Evolutionary conservation across 1,140 invertebrate genomes (phyloP).

Genomic region (Lineus longissimus): DNA sequence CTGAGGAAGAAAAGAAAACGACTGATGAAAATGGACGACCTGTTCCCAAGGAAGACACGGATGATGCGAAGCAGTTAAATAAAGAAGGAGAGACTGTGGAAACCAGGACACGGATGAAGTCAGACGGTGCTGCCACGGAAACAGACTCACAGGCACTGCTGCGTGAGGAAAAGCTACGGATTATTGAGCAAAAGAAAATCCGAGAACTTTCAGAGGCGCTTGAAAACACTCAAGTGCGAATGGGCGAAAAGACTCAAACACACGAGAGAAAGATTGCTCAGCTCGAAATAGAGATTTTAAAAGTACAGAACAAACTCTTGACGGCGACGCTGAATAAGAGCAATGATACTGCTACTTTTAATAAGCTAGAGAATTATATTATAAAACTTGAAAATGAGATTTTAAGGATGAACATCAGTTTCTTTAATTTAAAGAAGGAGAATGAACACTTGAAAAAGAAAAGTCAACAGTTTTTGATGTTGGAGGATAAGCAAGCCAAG

Average conservation of each 20-base stretch:
- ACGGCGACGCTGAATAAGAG: conserved; percentile 32
- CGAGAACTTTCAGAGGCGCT: background rate
- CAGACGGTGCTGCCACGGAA: too few species aligned
- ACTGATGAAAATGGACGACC: too few species aligned
- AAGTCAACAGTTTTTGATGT: conserved; percentile 31
- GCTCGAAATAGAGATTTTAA: conserved; percentile 36
- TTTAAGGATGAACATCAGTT: conserved; percentile 39
- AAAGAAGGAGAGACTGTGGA: too few species aligned
- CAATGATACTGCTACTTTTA: conserved; percentile 33
- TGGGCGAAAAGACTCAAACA: background rate
- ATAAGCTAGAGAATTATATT: conserved; percentile 41
- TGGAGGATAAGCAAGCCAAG: conserved; percentile 23
- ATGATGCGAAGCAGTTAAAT: too few species aligned
- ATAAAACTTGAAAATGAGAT: conserved; percentile 43
- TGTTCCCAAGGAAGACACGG: too few species aligned
- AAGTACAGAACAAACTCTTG: conserved; percentile 41
- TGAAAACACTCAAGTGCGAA: background rate
- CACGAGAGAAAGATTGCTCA: background rate
- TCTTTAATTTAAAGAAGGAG: conserved; percentile 24
- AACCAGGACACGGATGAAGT: too few species aligned
- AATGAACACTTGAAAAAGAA: conserved; percentile 28
- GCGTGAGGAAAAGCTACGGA: too few species aligned
- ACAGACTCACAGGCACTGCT: too few species aligned
- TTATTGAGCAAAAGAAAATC: too few species aligned
- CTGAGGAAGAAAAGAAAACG: too few species aligned